Evolutionary conservation across 2,888 invertebrate genomes (phyloP).

Genomic region (Chrysodeixis includens): DNA sequence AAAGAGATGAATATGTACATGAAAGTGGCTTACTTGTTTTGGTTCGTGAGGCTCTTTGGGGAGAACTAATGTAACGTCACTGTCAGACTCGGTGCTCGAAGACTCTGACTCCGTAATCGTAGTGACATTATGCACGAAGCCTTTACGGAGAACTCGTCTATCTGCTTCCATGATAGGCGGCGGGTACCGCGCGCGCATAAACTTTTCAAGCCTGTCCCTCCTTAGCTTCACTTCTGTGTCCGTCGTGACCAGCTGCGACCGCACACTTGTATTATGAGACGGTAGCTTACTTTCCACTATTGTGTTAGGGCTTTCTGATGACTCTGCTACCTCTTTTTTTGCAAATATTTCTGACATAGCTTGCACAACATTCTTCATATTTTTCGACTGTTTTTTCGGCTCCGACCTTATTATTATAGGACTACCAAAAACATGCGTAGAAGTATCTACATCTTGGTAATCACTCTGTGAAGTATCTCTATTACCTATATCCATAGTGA

Average conservation of each 20-base stretch:
- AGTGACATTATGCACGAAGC: slow-evolving; percentile 25
- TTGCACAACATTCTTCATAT: slow-evolving; percentile 45
- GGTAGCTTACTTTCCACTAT: slow-evolving; percentile 45
- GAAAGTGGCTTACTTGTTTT: slow-evolving; percentile 50
- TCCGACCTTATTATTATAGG: slow-evolving; percentile 30
- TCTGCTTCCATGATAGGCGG: slow-evolving; percentile 21
- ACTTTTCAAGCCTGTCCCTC: slow-evolving; percentile 27
- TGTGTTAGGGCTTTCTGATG: slow-evolving; percentile 53
- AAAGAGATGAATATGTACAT: too few species aligned
- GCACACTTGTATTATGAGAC: slow-evolving; percentile 39
- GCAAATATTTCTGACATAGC: slow-evolving; percentile 64
- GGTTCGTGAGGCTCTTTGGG: slow-evolving; percentile 15
- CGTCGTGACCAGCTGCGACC: slow-evolving; percentile 39
- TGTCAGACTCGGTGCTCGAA: slow-evolving; percentile 56
- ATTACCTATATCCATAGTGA: slow-evolving; percentile 66
- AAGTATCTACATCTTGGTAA: slow-evolving; percentile 51
- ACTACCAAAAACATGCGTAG: slow-evolving; percentile 26
- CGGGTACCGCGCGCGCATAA: slow-evolving; percentile 20
- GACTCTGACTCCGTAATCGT: slow-evolving; percentile 47
- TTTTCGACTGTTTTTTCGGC: slow-evolving; percentile 38
- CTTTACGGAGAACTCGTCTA: slow-evolving; percentile 14
- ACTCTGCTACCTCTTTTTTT: slow-evolving; percentile 56
- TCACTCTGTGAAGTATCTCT: slow-evolving; percentile 68
- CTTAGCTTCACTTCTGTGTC: slow-evolving; percentile 30
- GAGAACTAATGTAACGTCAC: slow-evolving; percentile 44